phyloP scores from a whole-genome alignment of 2,113 vertebrate species.

The Triplophysa dalaica region DNA sequence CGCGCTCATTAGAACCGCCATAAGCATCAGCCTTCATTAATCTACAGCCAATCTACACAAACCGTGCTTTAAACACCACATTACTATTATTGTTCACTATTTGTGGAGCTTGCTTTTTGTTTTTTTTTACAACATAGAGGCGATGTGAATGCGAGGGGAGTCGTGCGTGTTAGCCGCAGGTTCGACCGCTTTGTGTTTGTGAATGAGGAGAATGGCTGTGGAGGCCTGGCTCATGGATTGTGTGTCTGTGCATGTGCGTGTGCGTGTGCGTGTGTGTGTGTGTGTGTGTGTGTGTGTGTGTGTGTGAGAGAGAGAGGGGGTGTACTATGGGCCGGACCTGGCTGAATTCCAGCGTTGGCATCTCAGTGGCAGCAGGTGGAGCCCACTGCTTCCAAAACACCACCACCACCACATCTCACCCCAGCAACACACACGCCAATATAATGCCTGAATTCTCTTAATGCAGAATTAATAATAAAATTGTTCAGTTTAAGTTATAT shows the following conservation, averaged over 20 bases:
- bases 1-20: slow-evolving; percentile 11
- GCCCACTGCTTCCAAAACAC: slow-evolving; percentile 50
- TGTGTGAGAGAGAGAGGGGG: slow-evolving; percentile 17
- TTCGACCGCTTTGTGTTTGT: slow-evolving; percentile 48
- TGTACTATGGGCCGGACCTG: slow-evolving; percentile 64
- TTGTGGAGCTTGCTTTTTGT: slow-evolving; percentile 14
- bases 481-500: no score
- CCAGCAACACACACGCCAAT: slow-evolving; percentile 2
- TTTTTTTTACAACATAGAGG: slow-evolving; percentile 7
- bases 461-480: not conserved
- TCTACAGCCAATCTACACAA: slow-evolving; percentile 17
- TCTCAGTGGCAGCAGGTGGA: slow-evolving; percentile 74
- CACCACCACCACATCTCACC: slow-evolving; percentile 22
- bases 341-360: slow-evolving; percentile 72
- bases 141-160: slow-evolving; percentile 12
- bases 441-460: not conserved
- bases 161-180: slow-evolving; percentile 20
- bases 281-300: slow-evolving; percentile 28
- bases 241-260: slow-evolving; percentile 44
- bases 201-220: slow-evolving; percentile 39
- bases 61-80: slow-evolving; percentile 23
- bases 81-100: slow-evolving; percentile 17
- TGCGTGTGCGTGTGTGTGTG: slow-evolving; percentile 31
- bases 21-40: slow-evolving; percentile 31
- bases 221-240: slow-evolving; percentile 46